These are phyloP conservation scores for Xanthia togata DNA, from an alignment of 2,888 invertebrate genomes.

Conservation along the genomic window DNA sequence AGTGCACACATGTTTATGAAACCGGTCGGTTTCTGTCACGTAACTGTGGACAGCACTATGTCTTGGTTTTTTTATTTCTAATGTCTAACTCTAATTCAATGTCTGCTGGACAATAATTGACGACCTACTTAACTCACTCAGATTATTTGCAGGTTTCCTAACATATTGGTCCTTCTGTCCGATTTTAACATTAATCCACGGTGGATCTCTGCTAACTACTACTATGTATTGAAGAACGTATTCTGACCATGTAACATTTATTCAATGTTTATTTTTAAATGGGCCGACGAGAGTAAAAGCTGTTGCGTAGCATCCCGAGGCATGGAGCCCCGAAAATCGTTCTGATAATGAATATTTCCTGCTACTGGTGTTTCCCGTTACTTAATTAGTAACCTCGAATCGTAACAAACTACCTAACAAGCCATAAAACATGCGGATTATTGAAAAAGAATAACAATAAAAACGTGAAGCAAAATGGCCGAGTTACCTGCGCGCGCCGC, in stretches of 20 bases:
- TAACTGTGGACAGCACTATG: too few species aligned
- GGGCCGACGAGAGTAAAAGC: constrained; percentile 44
- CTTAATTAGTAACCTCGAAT: constrained; percentile 83
- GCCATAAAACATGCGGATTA: constrained; percentile 88
- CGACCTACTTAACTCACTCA: neutral
- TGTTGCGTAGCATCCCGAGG: constrained; percentile 30
- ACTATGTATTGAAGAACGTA: neutral
- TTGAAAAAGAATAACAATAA: constrained; percentile 86
- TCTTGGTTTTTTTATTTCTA: too few species aligned
- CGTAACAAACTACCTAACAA: constrained; percentile 86
- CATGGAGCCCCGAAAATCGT: constrained; percentile 55
- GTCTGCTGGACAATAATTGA: neutral
- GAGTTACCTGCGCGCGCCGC: constrained; percentile 85
- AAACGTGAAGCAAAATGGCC: constrained; percentile 83
- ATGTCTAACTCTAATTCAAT: neutral
- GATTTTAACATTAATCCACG: neutral
- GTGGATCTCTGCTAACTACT: neutral
- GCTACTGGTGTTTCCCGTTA: constrained; percentile 80
- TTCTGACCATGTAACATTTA: neutral
- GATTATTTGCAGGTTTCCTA: neutral
- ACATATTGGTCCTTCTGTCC: neutral
- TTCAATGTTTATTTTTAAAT: constrained; percentile 33
- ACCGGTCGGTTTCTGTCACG: too few species aligned
- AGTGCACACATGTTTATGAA: too few species aligned
- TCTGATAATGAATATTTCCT: constrained; percentile 75